These are phyloP conservation scores for Gerris buenoi DNA, from an alignment of 1,140 invertebrate species.

Conservation along the genomic window DNA sequence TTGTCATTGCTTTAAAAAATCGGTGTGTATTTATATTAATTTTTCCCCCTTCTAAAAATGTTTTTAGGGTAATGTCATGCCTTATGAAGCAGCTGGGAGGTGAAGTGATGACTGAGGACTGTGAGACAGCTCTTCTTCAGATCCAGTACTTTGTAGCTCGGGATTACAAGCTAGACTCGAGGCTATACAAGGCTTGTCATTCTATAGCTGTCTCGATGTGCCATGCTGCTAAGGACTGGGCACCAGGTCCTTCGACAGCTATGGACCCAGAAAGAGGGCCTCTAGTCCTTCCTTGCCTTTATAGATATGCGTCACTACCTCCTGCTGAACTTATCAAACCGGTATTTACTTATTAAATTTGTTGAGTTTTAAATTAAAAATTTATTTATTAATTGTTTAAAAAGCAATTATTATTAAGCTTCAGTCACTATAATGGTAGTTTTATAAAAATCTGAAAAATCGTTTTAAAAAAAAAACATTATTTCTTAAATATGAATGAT, in stretches of 20 bases:
- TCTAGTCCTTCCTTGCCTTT: slow-evolving; percentile 81
- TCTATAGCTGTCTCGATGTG: slow-evolving; percentile 72
- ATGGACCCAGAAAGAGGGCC: slow-evolving; percentile 56
- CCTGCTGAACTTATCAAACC: background rate
- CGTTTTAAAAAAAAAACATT: too few relatives aligned
- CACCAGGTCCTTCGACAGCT: slow-evolving; percentile 37
- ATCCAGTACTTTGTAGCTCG: slow-evolving; percentile 94
- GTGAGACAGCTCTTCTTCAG: slow-evolving; percentile 80
- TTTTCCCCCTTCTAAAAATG: too few relatives aligned
- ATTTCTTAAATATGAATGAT: too few relatives aligned
- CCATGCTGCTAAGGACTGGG: slow-evolving; percentile 63
- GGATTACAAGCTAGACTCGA: slow-evolving; percentile 84
- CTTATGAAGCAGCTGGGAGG: slow-evolving; percentile 82
- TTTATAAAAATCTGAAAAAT: too few relatives aligned
- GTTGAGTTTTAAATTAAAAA: too few relatives aligned
- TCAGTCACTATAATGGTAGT: too few relatives aligned
- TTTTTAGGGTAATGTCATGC: slow-evolving; percentile 69
- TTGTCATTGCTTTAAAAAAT: too few relatives aligned
- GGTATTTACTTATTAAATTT: too few relatives aligned
- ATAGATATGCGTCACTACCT: slow-evolving; percentile 38
- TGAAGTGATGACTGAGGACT: slow-evolving; percentile 68
- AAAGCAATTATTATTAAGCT: too few relatives aligned
- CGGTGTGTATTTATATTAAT: too few relatives aligned
- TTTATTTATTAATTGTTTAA: too few relatives aligned
- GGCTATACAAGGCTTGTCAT: slow-evolving; percentile 73